Percentiles rank a stretch among this genome's conserved stretches.
These are phyloP conservation scores for Artibeus lituratus DNA, from an alignment of 2,797 vertebrate species.

Conservation along the genomic window DNA sequence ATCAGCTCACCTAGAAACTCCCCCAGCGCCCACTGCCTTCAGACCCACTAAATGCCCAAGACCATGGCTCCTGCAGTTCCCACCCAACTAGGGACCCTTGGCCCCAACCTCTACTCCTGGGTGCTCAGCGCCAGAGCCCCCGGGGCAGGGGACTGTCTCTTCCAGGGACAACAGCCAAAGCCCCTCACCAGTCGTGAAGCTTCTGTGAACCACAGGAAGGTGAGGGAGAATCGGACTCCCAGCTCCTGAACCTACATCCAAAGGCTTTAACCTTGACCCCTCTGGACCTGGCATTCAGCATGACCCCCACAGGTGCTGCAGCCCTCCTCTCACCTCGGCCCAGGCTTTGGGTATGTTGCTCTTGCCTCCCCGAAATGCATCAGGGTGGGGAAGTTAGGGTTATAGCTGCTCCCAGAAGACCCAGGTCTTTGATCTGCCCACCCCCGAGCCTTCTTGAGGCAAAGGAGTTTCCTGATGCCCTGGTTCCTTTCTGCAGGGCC, in stretches of 20 bases:
- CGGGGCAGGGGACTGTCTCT: background rate
- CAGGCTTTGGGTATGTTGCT: background rate
- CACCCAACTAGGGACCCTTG: rapidly evolving
- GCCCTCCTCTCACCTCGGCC: background rate
- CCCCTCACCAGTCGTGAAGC: background rate
- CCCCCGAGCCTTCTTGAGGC: background rate
- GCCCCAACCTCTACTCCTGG: background rate
- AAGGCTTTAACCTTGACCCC: background rate
- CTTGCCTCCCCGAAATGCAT: background rate
- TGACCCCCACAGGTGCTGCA: background rate
- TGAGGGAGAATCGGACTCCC: background rate
- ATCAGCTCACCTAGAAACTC: background rate
- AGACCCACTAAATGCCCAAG: background rate
- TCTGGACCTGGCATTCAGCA: rapidly evolving
- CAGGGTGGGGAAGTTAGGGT: background rate
- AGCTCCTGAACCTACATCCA: background rate
- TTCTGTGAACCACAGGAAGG: rapidly evolving
- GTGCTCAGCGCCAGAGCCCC: background rate
- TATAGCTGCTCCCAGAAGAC: background rate
- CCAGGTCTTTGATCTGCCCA: background rate
- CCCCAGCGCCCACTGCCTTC: background rate
- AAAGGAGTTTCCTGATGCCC: too few species aligned
- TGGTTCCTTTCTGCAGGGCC: background rate
- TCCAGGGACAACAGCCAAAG: background rate
- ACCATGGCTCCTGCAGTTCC: background rate